phyloP scores from a whole-genome alignment of 1,140 invertebrate species.

The Leptinotarsa lineolata region DNA sequence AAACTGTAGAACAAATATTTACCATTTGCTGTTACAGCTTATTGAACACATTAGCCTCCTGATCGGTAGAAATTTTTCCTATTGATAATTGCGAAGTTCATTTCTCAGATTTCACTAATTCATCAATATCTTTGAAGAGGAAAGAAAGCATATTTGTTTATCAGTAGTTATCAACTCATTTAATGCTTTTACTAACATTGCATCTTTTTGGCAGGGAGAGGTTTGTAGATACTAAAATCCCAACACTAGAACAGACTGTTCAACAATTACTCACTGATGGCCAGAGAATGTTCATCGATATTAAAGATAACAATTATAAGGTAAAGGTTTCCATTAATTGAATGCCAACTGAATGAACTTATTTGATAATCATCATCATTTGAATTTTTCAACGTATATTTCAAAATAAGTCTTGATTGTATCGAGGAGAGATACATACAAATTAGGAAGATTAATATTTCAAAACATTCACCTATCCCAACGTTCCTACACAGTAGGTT shows the following conservation, averaged over 20 bases:
- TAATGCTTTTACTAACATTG: constrained; percentile 23
- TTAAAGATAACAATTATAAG: constrained; percentile 63
- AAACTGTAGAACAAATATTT: no score
- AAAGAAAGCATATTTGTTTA: not conserved
- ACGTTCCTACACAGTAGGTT: no score
- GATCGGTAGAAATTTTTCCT: no score
- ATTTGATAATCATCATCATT: not conserved
- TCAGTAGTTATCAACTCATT: constrained; percentile 11
- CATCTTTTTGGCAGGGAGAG: constrained; percentile 32
- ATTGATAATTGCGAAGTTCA: no score
- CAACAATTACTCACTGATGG: constrained; percentile 60
- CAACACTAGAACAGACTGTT: constrained; percentile 64
- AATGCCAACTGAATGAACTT: not conserved
- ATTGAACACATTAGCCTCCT: no score
- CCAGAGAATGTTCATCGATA: constrained; percentile 67
- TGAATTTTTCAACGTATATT: constrained; percentile 10
- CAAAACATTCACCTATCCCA: no score
- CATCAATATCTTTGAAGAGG: no score
- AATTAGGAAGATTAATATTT: no score
- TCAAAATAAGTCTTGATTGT: no score
- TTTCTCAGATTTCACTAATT: no score
- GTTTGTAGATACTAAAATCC: constrained; percentile 58
- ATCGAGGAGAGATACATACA: no score
- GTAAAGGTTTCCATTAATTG: constrained; percentile 45
- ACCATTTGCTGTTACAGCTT: no score